These are phyloP conservation scores for Acrobasis repandana DNA, from an alignment of 2,888 invertebrate genomes.

Conservation along the genomic window DNA sequence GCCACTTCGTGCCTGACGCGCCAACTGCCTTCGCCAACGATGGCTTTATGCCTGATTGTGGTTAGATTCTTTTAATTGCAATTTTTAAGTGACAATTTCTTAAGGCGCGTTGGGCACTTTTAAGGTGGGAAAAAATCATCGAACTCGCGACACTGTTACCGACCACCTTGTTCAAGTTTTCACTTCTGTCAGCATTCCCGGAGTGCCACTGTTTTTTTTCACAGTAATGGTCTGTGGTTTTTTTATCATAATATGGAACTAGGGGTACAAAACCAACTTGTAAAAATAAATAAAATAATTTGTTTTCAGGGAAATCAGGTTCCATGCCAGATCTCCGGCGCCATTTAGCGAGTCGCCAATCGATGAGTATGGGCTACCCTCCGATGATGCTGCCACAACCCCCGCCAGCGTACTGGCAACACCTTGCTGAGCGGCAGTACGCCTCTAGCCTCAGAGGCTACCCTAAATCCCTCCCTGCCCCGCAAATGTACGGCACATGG, in stretches of 20 bases:
- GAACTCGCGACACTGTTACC: not conserved
- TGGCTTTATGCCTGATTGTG: slow-evolving; percentile 71
- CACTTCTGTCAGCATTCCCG: too few relatives aligned
- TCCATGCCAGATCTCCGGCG: slow-evolving; percentile 79
- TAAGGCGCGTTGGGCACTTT: too few relatives aligned
- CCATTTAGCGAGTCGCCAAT: slow-evolving; percentile 66
- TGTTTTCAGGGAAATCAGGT: slow-evolving; percentile 71
- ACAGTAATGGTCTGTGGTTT: too few relatives aligned
- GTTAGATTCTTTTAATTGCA: slow-evolving; percentile 39
- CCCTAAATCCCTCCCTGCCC: slow-evolving; percentile 60
- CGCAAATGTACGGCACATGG: slow-evolving; percentile 74
- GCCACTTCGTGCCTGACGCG: slow-evolving; percentile 74
- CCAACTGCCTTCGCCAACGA: slow-evolving; percentile 75
- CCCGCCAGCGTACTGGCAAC: slow-evolving; percentile 76
- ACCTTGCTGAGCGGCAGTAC: slow-evolving; percentile 69
- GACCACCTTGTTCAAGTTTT: not conserved
- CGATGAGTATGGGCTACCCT: slow-evolving; percentile 66
- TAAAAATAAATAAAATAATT: not conserved
- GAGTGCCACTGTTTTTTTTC: too few relatives aligned
- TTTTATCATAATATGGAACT: too few relatives aligned
- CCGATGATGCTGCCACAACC: slow-evolving; percentile 64
- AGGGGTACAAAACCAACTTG: too few relatives aligned
- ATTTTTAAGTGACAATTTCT: too few relatives aligned
- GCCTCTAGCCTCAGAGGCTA: slow-evolving; percentile 69
- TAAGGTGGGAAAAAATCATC: too few relatives aligned